Evolutionary conservation across 1,140 invertebrate species (phyloP), one percentile per base, ranked within the genome.

Genomic region (Gryon sp.): DNA sequence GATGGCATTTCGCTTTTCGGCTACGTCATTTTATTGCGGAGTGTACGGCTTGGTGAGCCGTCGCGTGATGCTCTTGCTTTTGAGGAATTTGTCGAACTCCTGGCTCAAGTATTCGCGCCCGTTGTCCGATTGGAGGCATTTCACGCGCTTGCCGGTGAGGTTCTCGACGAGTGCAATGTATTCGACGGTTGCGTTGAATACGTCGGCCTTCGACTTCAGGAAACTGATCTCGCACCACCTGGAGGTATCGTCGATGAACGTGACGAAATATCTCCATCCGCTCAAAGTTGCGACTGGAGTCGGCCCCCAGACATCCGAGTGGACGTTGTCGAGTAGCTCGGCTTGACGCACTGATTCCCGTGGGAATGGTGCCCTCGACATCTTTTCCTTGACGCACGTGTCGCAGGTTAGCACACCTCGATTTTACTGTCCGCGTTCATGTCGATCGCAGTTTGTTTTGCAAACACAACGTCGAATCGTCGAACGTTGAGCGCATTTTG

Each of bases 31-130:
- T 48, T 63, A 59, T 45, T 63, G 36, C 1, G 68, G 55, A 8
- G 38, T 62, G 16, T 72, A 24, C 1, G 53, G 36, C 18, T 62
- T 40, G n/a, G 68, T 53, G 20, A 60, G 24, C n/a, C 52, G 30
- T 20, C 66, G 30, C 7, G 11, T 52, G 16, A 70, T 70, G 8
- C 53, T 53, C n/a, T 24, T 40, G 1, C 2, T 14, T 41, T 60
- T 41, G 2, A 83, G 53, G 53, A 59, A 83, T 22, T 41, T 48
- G 63, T 48, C 48, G 7, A 83, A 52, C 6, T 76, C 41, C 14
- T 78, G 48, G 63, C 65, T 78, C 1, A 59, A 48, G 62, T 84
- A 86, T 68, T 87, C 84, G 20, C 75, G 55, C 9, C 82, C 84
- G 45, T 79, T 82, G 40, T 86, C 83, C 5, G 75, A 80, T 34